Percentiles rank a stretch among this genome's conserved stretches.
Evolutionary conservation across 2,888 invertebrate genomes (phyloP).

Genomic region (Nomada ruficornis): DNA sequence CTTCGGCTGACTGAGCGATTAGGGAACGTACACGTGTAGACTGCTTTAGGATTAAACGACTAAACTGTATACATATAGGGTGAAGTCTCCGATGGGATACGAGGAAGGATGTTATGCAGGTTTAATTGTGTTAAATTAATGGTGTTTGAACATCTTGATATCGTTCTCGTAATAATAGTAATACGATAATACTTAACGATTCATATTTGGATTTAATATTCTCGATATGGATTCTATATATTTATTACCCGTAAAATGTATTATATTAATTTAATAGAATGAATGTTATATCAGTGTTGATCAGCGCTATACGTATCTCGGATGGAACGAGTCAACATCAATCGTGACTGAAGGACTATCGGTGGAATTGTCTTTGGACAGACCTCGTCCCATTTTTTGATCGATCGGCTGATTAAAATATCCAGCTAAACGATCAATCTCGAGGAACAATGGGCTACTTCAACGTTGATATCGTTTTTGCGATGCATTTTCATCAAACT

Average conservation of each 20-base stretch:
- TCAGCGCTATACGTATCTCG: neutral
- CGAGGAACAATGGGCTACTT: constrained; percentile 18
- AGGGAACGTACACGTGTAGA: neutral
- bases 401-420: constrained; percentile 33
- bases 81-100: neutral
- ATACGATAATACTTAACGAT: neutral
- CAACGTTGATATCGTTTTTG: neutral
- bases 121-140: neutral
- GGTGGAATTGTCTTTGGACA: neutral
- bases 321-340: constrained; percentile 16
- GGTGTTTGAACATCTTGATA: neutral
- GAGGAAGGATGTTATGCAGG: neutral
- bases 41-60: neutral
- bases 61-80: neutral
- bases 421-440: constrained; percentile 17
- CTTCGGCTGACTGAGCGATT: neutral
- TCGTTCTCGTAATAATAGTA: neutral
- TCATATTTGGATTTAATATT: neutral
- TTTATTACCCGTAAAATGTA: neutral
- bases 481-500: neutral
- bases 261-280: no score
- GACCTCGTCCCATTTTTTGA: constrained; percentile 3
- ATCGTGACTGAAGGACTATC: neutral
- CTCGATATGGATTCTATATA: neutral
- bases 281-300: neutral